phyloP scores from a whole-genome alignment of 2,797 vertebrate genomes.

The Lagorchestes hirsutus region DNA sequence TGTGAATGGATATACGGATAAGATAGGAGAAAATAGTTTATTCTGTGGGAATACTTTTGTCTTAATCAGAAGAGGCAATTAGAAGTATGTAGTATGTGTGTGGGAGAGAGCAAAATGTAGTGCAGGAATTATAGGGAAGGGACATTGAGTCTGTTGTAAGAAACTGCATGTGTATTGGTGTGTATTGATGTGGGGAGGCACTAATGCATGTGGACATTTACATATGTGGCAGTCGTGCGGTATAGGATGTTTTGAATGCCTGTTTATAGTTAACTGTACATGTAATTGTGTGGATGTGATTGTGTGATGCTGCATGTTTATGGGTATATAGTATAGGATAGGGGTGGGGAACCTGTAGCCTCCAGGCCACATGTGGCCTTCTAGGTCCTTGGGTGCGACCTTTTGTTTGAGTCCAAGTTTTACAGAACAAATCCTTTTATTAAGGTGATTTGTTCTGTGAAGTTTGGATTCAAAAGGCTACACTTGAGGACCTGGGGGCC shows the following conservation, averaged over 20 bases:
- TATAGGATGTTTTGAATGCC: neutral
- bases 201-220: neutral
- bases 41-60: neutral
- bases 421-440: too few species aligned
- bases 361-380: too few species aligned
- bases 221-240: neutral
- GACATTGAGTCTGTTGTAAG: neutral
- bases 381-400: too few species aligned
- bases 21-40: neutral
- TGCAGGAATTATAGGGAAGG: neutral
- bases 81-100: neutral
- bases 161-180: neutral
- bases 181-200: neutral
- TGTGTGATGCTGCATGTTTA: neutral
- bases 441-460: too few species aligned
- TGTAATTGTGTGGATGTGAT: neutral
- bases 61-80: neutral
- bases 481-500: too few species aligned
- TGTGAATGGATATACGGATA: neutral
- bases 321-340: neutral
- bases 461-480: too few species aligned
- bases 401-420: too few species aligned
- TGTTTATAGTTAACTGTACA: neutral
- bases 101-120: neutral
- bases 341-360: too few species aligned